Conservation (phyloP, 2,797 vertebrate genomes). For the Hydrocynus forskahlii region DNA sequence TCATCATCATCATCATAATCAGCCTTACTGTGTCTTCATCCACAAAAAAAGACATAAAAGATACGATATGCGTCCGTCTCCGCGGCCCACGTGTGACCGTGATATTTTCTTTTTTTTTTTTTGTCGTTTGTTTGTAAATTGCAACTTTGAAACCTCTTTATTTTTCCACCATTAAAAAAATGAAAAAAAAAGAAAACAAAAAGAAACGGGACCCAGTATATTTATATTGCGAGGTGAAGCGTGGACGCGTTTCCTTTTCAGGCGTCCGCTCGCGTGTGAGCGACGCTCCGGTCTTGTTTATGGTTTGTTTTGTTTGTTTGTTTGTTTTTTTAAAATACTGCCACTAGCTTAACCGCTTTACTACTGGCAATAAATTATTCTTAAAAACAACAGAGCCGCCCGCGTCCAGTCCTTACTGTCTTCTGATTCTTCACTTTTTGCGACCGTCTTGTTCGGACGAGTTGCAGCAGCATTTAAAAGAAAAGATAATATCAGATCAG, state of each 20-base stretch:
- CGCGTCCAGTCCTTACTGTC: no score
- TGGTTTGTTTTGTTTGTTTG: conserved; percentile 98
- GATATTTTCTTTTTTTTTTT: conserved; percentile 62
- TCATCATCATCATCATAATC: conserved; percentile 51
- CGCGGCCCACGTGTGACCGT: conserved; percentile 52
- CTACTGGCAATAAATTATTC: conserved; percentile 99
- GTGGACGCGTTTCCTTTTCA: conserved; percentile 78
- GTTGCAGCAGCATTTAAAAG: no score
- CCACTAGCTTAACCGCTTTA: conserved; percentile 97
- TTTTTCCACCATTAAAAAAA: conserved; percentile 84
- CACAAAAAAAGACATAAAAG: conserved; percentile 54
- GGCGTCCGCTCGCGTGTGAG: conserved; percentile 78
- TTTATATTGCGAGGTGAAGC: conserved; percentile 85
- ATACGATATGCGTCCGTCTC: no score
- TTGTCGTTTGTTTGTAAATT: conserved; percentile 76
- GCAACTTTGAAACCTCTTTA: conserved; percentile 82
- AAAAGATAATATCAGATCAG: no score
- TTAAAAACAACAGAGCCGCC: conserved; percentile 81
- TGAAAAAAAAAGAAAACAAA: conserved; percentile 22
- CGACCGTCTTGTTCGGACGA: no score
- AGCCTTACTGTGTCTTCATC: conserved; percentile 81
- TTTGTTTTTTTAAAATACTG: conserved; percentile 99
- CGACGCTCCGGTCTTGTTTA: conserved; percentile 95
- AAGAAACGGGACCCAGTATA: conserved; percentile 87
- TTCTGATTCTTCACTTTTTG: no score